Conservation (phyloP, 2,113 vertebrate species). For the Stomatorhinus ivindoensis region DNA sequence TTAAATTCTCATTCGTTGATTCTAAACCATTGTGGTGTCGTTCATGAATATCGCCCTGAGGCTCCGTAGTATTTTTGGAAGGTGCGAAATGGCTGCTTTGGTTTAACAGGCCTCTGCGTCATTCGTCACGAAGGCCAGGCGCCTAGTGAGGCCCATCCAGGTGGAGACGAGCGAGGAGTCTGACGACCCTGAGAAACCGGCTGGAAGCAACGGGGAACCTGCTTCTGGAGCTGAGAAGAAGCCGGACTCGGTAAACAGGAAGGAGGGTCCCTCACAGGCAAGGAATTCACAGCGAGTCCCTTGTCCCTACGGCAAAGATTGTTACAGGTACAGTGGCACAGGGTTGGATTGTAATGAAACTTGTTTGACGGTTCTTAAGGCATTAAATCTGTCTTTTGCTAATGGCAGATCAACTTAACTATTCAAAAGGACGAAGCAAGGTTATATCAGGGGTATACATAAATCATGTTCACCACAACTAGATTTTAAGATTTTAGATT, state of each 20-base stretch:
- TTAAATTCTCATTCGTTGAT: not conserved
- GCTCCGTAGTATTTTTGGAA: not conserved
- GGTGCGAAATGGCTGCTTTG: not conserved
- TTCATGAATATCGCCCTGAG: not conserved
- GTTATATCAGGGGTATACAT: not conserved
- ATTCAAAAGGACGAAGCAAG: not conserved
- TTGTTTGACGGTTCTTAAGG: not conserved
- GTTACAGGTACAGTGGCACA: constrained; percentile 57
- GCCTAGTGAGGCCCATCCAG: not conserved
- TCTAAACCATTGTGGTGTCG: not conserved
- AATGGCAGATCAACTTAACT: not conserved
- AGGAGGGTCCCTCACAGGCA: not conserved
- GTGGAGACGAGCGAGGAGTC: constrained; percentile 15
- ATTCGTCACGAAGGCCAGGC: not conserved
- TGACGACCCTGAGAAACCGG: not conserved
- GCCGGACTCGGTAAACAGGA: not conserved
- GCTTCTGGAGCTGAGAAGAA: not conserved
- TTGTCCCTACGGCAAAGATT: constrained; percentile 58
- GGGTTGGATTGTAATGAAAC: not conserved
- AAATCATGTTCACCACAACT: not conserved
- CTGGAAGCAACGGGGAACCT: not conserved
- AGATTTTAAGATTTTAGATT: not conserved
- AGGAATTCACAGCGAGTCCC: constrained; percentile 22
- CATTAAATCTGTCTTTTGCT: not conserved
- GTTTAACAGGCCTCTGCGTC: not conserved